Percentiles rank a stretch among this genome's conserved stretches.
Evolutionary conservation across 2,888 invertebrate genomes (phyloP).

Genomic region (Augiades crinisus): DNA sequence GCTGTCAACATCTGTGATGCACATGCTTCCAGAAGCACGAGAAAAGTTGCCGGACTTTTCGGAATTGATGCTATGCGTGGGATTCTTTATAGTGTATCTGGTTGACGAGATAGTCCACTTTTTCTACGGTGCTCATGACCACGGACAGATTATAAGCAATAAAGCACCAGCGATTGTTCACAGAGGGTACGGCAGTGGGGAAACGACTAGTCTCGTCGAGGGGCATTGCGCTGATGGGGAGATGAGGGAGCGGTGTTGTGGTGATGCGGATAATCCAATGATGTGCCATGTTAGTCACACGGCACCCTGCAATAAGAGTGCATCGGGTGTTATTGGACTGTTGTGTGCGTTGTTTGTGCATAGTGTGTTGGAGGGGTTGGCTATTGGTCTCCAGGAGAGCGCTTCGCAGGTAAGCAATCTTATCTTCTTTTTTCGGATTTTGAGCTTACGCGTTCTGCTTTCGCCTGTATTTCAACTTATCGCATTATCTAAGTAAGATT

Average conservation of each 20-base stretch:
- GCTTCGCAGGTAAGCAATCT: constrained; percentile 77
- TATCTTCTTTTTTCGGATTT: background rate
- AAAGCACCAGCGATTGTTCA: background rate
- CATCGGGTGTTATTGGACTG: constrained; percentile 84
- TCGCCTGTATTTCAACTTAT: too few species aligned
- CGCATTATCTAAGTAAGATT: too few species aligned
- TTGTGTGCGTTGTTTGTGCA: constrained; percentile 89
- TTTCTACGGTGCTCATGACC: constrained; percentile 70
- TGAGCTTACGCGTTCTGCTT: too few species aligned
- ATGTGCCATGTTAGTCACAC: constrained; percentile 85
- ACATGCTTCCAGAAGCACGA: constrained; percentile 91
- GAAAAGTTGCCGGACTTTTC: constrained; percentile 80
- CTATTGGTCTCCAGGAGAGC: constrained; percentile 88
- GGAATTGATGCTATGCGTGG: constrained; percentile 84
- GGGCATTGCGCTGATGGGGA: constrained; percentile 60
- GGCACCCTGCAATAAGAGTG: constrained; percentile 83
- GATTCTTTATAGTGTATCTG: constrained; percentile 87
- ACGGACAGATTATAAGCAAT: constrained; percentile 27
- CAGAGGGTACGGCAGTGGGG: constrained; percentile 46
- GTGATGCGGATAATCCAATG: constrained; percentile 58
- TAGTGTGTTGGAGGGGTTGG: constrained; percentile 89
- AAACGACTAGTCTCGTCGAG: constrained; percentile 54
- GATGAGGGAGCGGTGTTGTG: constrained; percentile 53
- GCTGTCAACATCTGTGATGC: constrained; percentile 87
- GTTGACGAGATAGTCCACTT: constrained; percentile 88